These are phyloP conservation scores for Mugil cephalus DNA, from an alignment of 2,113 vertebrate genomes.

Conservation along the genomic window DNA sequence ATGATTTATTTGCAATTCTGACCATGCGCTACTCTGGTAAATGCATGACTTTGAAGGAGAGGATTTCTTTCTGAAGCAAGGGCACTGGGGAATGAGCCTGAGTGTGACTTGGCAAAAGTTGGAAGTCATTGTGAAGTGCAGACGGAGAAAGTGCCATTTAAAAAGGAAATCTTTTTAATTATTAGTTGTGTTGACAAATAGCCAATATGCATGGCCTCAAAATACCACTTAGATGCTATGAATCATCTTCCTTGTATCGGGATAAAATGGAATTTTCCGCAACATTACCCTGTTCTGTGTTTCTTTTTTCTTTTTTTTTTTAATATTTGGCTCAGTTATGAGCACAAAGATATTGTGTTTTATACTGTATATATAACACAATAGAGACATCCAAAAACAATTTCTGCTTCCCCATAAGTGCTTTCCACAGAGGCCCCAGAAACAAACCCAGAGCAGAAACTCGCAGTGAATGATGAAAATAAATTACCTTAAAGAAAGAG, in stretches of 20 bases:
- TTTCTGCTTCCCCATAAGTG: conserved; percentile 34
- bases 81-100: conserved; percentile 46
- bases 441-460: conserved; percentile 31
- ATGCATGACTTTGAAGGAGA: conserved; percentile 59
- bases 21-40: conserved; percentile 54
- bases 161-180: neutral
- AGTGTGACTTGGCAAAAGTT: conserved; percentile 57
- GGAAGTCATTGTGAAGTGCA: conserved; percentile 21
- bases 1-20: conserved; percentile 74
- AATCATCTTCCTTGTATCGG: neutral
- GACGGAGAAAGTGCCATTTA: conserved; percentile 11
- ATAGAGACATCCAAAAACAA: conserved; percentile 36
- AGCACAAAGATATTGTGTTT: neutral
- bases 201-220: conserved; percentile 3
- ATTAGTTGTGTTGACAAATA: conserved; percentile 19
- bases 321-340: neutral
- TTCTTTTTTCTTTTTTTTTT: neutral
- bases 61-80: conserved; percentile 55
- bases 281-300: neutral
- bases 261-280: neutral
- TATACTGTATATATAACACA: conserved; percentile 7
- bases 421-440: conserved; percentile 30
- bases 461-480: conserved; percentile 41
- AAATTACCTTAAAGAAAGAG: conserved; percentile 50
- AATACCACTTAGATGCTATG: neutral